Evolutionary conservation across 2,888 invertebrate genomes (phyloP).

Genomic region (Scaptomyza caliginosa): DNA sequence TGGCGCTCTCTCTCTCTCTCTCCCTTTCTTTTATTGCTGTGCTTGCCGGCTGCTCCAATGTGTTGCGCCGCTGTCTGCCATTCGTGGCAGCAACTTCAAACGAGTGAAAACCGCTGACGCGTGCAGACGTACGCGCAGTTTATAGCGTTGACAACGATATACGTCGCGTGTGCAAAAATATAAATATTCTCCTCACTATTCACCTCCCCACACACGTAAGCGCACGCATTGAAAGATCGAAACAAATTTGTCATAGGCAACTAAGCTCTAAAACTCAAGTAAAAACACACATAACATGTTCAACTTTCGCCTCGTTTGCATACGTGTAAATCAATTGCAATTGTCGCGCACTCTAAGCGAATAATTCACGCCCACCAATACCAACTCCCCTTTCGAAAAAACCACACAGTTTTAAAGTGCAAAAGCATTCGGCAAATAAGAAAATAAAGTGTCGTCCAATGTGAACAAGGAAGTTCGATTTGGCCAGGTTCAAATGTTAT

Average conservation of each 20-base stretch:
- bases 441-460: conserved; percentile 35
- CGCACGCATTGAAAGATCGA: conserved; percentile 23
- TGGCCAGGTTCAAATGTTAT: conserved; percentile 69
- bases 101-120: conserved; percentile 72
- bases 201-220: background rate
- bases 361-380: conserved; percentile 6
- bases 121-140: conserved; percentile 73
- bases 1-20: conserved; percentile 4
- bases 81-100: conserved; percentile 62
- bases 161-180: conserved; percentile 60
- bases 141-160: conserved; percentile 36
- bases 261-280: too few species aligned
- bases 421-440: conserved; percentile 9
- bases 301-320: conserved; percentile 60
- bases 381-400: background rate
- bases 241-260: conserved; percentile 44
- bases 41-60: conserved; percentile 29
- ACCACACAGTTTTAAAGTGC: conserved; percentile 32
- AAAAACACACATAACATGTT: conserved; percentile 37
- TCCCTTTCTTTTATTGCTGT: conserved; percentile 3
- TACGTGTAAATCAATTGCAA: conserved; percentile 53
- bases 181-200: conserved; percentile 14
- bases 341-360: conserved; percentile 33
- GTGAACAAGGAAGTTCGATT: conserved; percentile 66
- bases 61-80: conserved; percentile 34